Conservation (phyloP, 2,113 vertebrate genomes). For the Alethe diademata region DNA sequence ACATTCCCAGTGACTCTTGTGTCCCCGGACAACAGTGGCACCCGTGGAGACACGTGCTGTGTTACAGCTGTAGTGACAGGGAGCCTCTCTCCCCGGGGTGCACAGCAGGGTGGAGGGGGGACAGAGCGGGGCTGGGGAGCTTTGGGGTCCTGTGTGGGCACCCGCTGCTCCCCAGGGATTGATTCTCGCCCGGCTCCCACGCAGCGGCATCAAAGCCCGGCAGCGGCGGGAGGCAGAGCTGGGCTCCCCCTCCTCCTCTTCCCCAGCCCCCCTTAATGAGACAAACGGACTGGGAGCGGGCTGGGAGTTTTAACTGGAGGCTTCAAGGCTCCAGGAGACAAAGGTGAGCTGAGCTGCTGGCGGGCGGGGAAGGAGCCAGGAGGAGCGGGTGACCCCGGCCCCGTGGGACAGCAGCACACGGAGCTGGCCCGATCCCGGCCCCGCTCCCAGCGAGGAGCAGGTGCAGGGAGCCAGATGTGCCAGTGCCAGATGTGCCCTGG, state of each 20-base stretch:
- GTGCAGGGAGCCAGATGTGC: background rate
- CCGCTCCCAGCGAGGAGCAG: background rate
- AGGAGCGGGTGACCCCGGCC: background rate
- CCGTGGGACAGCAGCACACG: background rate
- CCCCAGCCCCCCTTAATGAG: background rate
- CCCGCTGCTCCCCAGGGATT: background rate
- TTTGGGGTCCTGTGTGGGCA: background rate
- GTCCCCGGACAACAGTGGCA: background rate
- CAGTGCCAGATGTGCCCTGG: background rate
- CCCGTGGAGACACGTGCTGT: rapidly evolving
- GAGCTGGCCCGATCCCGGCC: background rate
- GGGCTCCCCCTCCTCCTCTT: background rate
- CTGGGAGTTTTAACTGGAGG: constrained; percentile 32
- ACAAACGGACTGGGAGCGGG: background rate
- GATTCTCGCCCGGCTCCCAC: background rate
- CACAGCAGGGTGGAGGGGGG: rapidly evolving
- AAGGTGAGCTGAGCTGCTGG: background rate
- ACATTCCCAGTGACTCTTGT: rapidly evolving
- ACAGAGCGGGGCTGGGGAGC: rapidly evolving
- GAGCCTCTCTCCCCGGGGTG: background rate
- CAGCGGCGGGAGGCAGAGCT: background rate
- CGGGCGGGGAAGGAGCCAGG: background rate
- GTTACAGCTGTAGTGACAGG: background rate
- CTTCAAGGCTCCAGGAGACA: background rate
- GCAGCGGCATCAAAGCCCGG: background rate